phyloP scores from a whole-genome alignment of 1,140 invertebrate genomes.

The Hylaeus anthracinus region DNA sequence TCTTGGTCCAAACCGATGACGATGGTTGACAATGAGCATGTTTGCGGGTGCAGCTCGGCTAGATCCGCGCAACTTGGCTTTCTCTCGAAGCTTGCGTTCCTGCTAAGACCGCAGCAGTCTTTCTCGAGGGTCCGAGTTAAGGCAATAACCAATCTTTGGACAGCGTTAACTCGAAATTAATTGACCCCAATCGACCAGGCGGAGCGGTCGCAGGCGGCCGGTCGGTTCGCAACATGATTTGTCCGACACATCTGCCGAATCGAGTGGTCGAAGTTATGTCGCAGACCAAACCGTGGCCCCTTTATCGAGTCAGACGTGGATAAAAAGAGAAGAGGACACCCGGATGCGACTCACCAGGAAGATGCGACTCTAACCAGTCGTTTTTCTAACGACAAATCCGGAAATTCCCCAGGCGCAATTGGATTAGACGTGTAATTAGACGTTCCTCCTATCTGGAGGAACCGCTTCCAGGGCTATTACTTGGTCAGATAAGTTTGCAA shows the following conservation, averaged over 20 bases:
- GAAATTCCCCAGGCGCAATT: slow-evolving; percentile 44
- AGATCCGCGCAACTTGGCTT: too few relatives aligned
- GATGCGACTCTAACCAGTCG: slow-evolving; percentile 12
- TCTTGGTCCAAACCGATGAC: too few relatives aligned
- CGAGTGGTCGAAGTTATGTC: slow-evolving; percentile 46
- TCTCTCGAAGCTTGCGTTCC: neutral
- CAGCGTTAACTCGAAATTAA: slow-evolving; percentile 54
- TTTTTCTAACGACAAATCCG: slow-evolving; percentile 54
- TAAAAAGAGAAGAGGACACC: slow-evolving; percentile 33
- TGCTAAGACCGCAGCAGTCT: neutral
- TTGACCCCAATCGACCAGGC: slow-evolving; percentile 45
- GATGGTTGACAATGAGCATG: too few relatives aligned
- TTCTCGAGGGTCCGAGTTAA: slow-evolving; percentile 15
- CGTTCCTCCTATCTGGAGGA: slow-evolving; percentile 42
- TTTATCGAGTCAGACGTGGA: slow-evolving; percentile 1
- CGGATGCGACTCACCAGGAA: slow-evolving; percentile 27
- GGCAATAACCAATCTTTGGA: slow-evolving; percentile 41
- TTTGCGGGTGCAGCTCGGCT: too few relatives aligned
- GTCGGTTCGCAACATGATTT: slow-evolving; percentile 51
- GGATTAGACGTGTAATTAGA: slow-evolving; percentile 54
- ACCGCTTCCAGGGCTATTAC: slow-evolving; percentile 24
- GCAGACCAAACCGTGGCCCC: neutral
- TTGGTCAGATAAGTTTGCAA: neutral
- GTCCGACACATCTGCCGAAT: slow-evolving; percentile 60
- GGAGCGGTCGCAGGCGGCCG: slow-evolving; percentile 18